Evolutionary conservation across 2,888 invertebrate species (phyloP).

Genomic region (Xestia rhomboidea): DNA sequence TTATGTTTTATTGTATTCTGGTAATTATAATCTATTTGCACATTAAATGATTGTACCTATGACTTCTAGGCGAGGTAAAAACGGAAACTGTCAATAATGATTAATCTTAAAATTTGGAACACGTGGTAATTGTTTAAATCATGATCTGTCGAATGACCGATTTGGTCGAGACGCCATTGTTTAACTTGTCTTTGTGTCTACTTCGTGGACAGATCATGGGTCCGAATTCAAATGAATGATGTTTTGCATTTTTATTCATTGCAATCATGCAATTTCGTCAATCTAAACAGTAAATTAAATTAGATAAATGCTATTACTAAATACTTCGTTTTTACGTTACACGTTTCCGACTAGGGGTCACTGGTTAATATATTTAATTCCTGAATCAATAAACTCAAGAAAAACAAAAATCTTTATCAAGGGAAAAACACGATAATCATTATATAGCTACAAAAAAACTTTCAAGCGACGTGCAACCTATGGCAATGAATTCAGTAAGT

Average conservation of each 20-base stretch:
- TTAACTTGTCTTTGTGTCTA: too few relatives aligned
- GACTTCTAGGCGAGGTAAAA: background rate
- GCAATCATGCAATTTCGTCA: constrained; percentile 23
- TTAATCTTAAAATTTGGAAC: background rate
- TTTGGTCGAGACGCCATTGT: too few relatives aligned
- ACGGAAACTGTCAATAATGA: background rate
- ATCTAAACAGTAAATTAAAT: constrained; percentile 20
- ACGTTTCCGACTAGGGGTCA: constrained; percentile 34
- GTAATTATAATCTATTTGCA: background rate
- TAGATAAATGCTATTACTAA: constrained; percentile 24
- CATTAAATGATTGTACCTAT: background rate
- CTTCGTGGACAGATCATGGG: too few relatives aligned
- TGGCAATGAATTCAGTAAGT: background rate
- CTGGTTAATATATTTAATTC: constrained; percentile 14
- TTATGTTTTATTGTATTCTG: constrained; percentile 3
- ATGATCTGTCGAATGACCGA: too few relatives aligned
- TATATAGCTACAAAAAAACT: background rate
- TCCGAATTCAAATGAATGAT: background rate
- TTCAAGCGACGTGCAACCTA: background rate
- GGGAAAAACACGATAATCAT: background rate
- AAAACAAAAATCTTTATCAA: background rate
- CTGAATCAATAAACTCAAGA: constrained; percentile 29
- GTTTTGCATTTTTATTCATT: constrained; percentile 14
- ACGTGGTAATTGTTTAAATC: background rate
- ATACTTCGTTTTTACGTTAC: constrained; percentile 17